These are phyloP conservation scores for Drosophila falleni DNA, from an alignment of 2,888 invertebrate species.

Conservation along the genomic window DNA sequence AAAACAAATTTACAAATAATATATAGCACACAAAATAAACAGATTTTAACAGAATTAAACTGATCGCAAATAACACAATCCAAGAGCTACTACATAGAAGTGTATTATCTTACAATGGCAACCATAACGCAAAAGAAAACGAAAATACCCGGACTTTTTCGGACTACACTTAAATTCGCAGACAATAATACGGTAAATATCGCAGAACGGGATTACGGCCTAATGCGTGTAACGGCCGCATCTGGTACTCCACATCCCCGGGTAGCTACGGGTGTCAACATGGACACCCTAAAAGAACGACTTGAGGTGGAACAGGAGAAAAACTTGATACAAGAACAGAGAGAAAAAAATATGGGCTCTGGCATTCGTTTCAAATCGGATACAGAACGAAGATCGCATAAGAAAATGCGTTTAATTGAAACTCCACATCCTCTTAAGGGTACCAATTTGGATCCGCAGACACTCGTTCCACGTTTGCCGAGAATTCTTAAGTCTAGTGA, in stretches of 20 bases:
- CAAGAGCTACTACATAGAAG: background rate
- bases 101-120: background rate
- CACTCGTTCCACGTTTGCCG: background rate
- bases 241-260: constrained; percentile 57
- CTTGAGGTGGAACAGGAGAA: constrained; percentile 17
- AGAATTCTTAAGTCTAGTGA: background rate
- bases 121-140: background rate
- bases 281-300: constrained; percentile 29
- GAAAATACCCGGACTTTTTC: background rate
- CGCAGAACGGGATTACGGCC: constrained; percentile 50
- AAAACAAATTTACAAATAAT: background rate
- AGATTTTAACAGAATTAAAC: background rate
- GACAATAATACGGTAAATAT: background rate
- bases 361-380: background rate
- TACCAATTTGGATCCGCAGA: background rate
- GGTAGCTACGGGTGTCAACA: constrained; percentile 24
- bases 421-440: constrained; percentile 9
- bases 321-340: background rate
- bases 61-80: background rate
- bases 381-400: background rate
- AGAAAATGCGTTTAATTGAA: background rate
- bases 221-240: constrained; percentile 26
- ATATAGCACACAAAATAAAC: background rate
- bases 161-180: background rate
- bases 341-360: background rate